phyloP scores from a whole-genome alignment of 37 sponge, comb jelly and placozoan species.

The Spongilla lacustris region DNA sequence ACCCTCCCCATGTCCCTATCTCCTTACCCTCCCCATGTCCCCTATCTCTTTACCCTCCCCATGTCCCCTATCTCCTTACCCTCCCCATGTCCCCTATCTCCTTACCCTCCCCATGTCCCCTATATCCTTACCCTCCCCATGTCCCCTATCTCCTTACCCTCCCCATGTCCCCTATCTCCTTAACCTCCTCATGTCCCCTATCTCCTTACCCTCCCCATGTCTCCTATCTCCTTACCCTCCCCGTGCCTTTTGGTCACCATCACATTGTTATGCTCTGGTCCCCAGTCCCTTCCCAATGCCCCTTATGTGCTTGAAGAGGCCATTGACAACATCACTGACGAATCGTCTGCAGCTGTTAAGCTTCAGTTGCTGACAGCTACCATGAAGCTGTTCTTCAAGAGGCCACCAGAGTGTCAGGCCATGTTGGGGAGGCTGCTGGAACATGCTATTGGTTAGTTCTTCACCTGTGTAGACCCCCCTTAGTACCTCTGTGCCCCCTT shows the following conservation, averaged over 20 bases:
- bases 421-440: conserved; percentile 90
- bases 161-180: not conserved
- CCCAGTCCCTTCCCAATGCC: conserved; percentile 71
- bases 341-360: conserved; percentile 77
- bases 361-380: conserved; percentile 87
- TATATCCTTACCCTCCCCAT: too few species aligned
- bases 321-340: conserved; percentile 56
- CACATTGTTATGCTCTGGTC: not conserved
- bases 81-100: too few species aligned
- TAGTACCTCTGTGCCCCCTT: not conserved
- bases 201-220: not conserved
- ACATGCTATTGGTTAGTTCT: conserved; percentile 71
- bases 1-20: not conserved
- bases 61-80: not conserved
- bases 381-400: conserved; percentile 97
- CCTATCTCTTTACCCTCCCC: too few species aligned
- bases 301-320: conserved; percentile 89
- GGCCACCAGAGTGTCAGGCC: conserved; percentile 95
- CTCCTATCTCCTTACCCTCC: not conserved
- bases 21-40: not conserved
- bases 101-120: too few species aligned
- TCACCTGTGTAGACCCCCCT: not conserved
- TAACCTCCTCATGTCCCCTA: not conserved
- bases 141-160: too few species aligned
- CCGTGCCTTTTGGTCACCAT: not conserved